Evolutionary conservation across 2,113 vertebrate species (phyloP).

Genomic region (human): GRCh38 chr15:43341001-43341500

Average conservation of each 20-base stretch:
- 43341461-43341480: background rate
- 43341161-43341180: background rate
- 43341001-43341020: background rate
- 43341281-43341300: background rate
- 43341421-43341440: background rate
- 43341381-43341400: background rate
- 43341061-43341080: background rate
- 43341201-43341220: slow-evolving; percentile 41
- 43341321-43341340: background rate
- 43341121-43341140: background rate
- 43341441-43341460: slow-evolving; percentile 28
- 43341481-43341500: background rate
- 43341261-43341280: slow-evolving; percentile 22
- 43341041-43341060: slow-evolving; percentile 22
- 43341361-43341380: background rate
- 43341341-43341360: slow-evolving; percentile 18
- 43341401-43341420: slow-evolving; percentile 10
- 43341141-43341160: background rate
- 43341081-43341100: background rate
- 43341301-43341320: background rate
- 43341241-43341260: background rate
- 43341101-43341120: background rate
- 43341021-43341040: background rate
- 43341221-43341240: slow-evolving; percentile 16
- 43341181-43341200: background rate